Evolutionary conservation across 2,888 invertebrate species (phyloP), one percentile per base, ranked within the genome.

Genomic region (Exephanes ischioxanthus): DNA sequence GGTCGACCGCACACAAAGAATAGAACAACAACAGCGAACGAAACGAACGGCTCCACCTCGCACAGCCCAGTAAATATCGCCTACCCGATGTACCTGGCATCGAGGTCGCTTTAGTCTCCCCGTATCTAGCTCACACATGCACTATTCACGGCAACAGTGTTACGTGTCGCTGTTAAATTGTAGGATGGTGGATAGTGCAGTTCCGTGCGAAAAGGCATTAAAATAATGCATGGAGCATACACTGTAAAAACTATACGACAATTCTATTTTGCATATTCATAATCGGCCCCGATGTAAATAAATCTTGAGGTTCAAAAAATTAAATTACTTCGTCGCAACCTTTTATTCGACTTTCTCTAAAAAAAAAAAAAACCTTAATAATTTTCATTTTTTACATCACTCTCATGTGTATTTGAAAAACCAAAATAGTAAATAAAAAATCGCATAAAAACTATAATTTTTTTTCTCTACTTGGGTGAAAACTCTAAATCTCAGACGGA

Each of bases 11-110:
- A 7, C 22, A 19, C 22, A 22, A 22, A 55, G 55, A 55, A 55
- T 55, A 55, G 55, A 58, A 58, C 11, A 58, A 55, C 19, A 55
- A 58, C 58, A 26, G 58, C 58, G 22, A 58, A 58, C 58, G 58
- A 58, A 58, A 26, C 58, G 26, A 58, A 58, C 26, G 22, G 58
- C 58, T 58, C 26, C 11, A 11, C 53, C 53, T 53, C 53, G 53
- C 19, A 53, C 19, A 19, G 19, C 53, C 53, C 58, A 26, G 58
- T 58, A 26, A 26, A 58, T 58, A 58, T 58, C 26, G 58, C 58
- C 58, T 58, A 3, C 22, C 26, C 45, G 22, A 22, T 58, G 26
- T 9, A 26, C 26, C 58, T 22, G 58, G 22, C 58, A 11, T 58
- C 11, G 58, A 58, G 58, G 22, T 58, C 58, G 22, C 26, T 22